Evolutionary conservation across 2,113 vertebrate genomes (phyloP).

Genomic region (Cygnus buccinator): DNA sequence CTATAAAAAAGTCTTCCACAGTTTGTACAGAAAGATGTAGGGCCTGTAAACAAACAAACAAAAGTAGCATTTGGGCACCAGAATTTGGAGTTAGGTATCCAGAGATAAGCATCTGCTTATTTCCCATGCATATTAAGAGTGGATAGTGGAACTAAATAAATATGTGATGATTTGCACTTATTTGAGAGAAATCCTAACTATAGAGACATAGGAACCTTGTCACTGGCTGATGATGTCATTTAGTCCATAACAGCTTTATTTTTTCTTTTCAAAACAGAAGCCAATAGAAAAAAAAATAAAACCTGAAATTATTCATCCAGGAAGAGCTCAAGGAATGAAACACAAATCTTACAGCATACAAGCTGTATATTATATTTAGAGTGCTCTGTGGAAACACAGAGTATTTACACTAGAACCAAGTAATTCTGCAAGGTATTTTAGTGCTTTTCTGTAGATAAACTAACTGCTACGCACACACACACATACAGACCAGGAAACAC

Average conservation of each 20-base stretch:
- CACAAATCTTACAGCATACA: background rate
- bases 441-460: background rate
- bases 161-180: background rate
- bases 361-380: background rate
- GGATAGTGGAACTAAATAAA: background rate
- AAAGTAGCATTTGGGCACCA: background rate
- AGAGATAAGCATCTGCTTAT: background rate
- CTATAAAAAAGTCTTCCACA: background rate
- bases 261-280: background rate
- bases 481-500: background rate
- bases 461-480: rapidly evolving
- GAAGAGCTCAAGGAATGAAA: background rate
- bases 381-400: background rate
- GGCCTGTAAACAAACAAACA: background rate
- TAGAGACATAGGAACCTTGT: background rate
- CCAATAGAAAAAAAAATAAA: no score
- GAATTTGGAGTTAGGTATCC: background rate
- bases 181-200: background rate
- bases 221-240: background rate
- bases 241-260: background rate
- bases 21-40: background rate
- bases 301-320: background rate
- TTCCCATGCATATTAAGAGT: background rate
- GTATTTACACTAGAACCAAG: background rate
- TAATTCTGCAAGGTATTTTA: background rate